Evolutionary conservation across 2,797 vertebrate species (phyloP).

Genomic region (Oryzias sinensis): DNA sequence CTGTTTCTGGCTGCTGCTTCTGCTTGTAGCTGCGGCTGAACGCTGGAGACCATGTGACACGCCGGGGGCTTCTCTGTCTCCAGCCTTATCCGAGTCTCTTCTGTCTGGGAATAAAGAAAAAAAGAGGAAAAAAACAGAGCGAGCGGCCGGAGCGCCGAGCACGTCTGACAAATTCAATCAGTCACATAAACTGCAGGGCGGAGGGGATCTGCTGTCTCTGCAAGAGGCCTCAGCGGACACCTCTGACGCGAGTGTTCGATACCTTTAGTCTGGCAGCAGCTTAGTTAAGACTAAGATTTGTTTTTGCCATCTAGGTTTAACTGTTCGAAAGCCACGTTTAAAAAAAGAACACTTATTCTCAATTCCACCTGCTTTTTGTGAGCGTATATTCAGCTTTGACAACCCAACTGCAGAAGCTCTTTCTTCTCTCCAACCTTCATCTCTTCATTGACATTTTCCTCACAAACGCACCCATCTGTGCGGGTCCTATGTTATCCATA

Average conservation of each 20-base stretch:
- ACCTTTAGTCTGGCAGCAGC: neutral
- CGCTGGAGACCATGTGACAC: constrained; percentile 19
- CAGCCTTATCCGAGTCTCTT: constrained; percentile 21
- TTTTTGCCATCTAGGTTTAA: neutral
- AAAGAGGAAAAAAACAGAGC: constrained; percentile 11
- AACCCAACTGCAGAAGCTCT: too few relatives aligned
- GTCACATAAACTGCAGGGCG: constrained; percentile 12
- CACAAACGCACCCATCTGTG: neutral
- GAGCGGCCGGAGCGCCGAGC: constrained; percentile 12
- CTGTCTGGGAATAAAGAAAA: constrained; percentile 18
- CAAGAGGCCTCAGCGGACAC: neutral
- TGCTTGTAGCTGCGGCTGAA: constrained; percentile 1
- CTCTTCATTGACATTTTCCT: neutral
- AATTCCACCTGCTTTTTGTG: neutral
- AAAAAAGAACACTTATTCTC: neutral
- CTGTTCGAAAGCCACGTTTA: neutral
- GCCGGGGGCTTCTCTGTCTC: constrained; percentile 28
- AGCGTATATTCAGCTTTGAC: neutral
- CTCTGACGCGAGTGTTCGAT: neutral
- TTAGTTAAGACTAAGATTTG: neutral
- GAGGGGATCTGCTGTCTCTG: neutral
- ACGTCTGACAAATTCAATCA: constrained; percentile 31
- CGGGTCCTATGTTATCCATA: neutral
- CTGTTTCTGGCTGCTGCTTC: constrained; percentile 15
- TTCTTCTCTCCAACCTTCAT: neutral